Conservation (phyloP, 2,797 vertebrate genomes). For the Platalea minor region DNA sequence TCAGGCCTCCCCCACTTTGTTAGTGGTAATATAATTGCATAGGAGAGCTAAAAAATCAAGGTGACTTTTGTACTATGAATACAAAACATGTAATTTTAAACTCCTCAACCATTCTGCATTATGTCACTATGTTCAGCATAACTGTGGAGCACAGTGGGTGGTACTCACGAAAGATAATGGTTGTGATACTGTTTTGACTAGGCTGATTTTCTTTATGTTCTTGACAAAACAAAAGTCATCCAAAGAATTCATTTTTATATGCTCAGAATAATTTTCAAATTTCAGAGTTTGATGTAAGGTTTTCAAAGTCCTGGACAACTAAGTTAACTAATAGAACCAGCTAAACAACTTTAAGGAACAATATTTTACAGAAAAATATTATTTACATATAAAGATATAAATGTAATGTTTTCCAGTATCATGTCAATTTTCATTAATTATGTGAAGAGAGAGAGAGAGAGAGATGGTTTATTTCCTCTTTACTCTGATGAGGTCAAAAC, state of each 20-base stretch:
- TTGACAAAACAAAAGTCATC: not conserved
- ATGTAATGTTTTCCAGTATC: not conserved
- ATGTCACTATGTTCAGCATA: not conserved
- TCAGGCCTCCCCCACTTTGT: not conserved
- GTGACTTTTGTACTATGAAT: not conserved
- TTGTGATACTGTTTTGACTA: not conserved
- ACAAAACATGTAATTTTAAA: conserved; percentile 5
- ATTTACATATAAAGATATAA: not conserved
- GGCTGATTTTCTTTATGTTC: not conserved
- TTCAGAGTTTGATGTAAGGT: not conserved
- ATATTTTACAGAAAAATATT: not conserved
- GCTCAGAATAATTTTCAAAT: not conserved
- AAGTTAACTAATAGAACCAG: not conserved
- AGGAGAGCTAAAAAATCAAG: not conserved
- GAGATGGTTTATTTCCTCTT: not conserved
- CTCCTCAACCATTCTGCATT: not conserved
- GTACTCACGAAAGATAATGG: not conserved
- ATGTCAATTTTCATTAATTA: not conserved
- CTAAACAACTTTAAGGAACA: not conserved
- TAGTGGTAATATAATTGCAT: conserved; percentile 26
- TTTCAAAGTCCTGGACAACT: not conserved
- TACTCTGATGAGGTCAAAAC: not conserved
- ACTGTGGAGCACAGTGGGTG: not conserved
- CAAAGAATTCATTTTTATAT: not conserved
- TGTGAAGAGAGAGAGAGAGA: not conserved